Evolutionary conservation across 2,797 vertebrate species (phyloP), one percentile per base, ranked within the genome.

Genomic region (Pseudomugil tenellus): DNA sequence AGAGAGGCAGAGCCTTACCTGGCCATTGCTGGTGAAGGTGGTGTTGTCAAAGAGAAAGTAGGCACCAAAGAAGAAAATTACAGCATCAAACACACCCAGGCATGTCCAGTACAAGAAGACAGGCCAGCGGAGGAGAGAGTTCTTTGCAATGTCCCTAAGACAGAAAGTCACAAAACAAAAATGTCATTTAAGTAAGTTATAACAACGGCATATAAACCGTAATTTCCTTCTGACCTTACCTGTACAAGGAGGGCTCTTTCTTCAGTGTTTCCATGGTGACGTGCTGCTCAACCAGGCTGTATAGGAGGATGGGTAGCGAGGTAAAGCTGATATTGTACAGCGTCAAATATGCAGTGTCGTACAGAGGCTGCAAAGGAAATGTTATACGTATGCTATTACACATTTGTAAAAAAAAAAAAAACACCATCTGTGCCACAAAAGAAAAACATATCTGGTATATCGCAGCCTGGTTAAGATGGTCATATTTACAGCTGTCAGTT

Each of bases 281-380:
- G 13, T 99, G 97, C 81, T 99, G 96, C 89, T 99, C 98, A 64
- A 98, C 94, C 63, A 99, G 94, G 89, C 98, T 97, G 63, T 98
- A 98, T 67, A 99, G 91, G 62, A 99, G 96, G 92, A 99, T 98
- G 80, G 97, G 98, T 78, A 99, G 95, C 17, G 98, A 99, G 53
- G 98, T 99, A 92, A 99, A 99, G 93, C 97, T 98, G 95, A 99
- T 99, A 94, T 99, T 99, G 94, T 99, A 99, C 86, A 99, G 90
- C 35, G 98, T 99, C 88, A 99, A 92, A 88, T 98, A 99, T 16
- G 98, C 97, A 0, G 98, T 98, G 90, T 99, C 97, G 8, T 98
- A 99, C 75, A 99, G 94, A 68, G 97, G 97, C 98, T 99, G 94
- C 32, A 26, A 57, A 72, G 13, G 79, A 74, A 75, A 84, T 41